A percentile compares a stretch with the other conserved stretches of the same genome.
phyloP scores from a whole-genome alignment of 2,113 vertebrate species.

The Australoheros scitulus region DNA sequence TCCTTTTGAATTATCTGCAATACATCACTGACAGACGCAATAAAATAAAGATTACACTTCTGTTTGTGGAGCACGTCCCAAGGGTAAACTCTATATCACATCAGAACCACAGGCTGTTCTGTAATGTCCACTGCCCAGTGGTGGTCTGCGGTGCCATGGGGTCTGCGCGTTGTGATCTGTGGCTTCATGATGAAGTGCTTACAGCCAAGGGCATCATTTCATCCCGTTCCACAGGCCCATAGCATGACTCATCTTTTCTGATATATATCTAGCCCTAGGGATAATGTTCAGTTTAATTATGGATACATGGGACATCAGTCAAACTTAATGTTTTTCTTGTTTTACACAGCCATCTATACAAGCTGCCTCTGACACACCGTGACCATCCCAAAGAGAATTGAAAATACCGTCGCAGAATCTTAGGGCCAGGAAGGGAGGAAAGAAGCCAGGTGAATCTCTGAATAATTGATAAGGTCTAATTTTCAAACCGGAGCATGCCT shows the following conservation, averaged over 20 bases:
- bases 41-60: conserved; percentile 48
- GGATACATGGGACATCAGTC: conserved; percentile 61
- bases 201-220: conserved; percentile 68
- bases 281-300: conserved; percentile 74
- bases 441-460: conserved; percentile 60
- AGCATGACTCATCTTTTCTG: conserved; percentile 60
- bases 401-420: conserved; percentile 11
- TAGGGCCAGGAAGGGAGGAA: conserved; percentile 35
- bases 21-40: conserved; percentile 54
- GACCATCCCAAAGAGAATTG: conserved; percentile 42
- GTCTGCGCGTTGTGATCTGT: conserved; percentile 59
- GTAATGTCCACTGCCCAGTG: conserved; percentile 65
- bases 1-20: conserved; percentile 59
- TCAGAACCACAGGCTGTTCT: conserved; percentile 53
- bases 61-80: conserved; percentile 47
- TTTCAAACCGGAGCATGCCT: conserved; percentile 46
- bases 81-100: conserved; percentile 58
- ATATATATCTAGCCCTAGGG: conserved; percentile 59
- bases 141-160: conserved; percentile 65
- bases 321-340: conserved; percentile 66
- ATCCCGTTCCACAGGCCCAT: conserved; percentile 53
- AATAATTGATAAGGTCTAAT: conserved; percentile 66
- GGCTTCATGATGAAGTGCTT: conserved; percentile 52
- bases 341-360: conserved; percentile 58
- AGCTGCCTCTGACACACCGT: conserved; percentile 13